A percentile compares a stretch with the other conserved stretches of the same genome.
Conservation (phyloP, 2,888 invertebrate genomes). For the Drosophila ustulata region DNA sequence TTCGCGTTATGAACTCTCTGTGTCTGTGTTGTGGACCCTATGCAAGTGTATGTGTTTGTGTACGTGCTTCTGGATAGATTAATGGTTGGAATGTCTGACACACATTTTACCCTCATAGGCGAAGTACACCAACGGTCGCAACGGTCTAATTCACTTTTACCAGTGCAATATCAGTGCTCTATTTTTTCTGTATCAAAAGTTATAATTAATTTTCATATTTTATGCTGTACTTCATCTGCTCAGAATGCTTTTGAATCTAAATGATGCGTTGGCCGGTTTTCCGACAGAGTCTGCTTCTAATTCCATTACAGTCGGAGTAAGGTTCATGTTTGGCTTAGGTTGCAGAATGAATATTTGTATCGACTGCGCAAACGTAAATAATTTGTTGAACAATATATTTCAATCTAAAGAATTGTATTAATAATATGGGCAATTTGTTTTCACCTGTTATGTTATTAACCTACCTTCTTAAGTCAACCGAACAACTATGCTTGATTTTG, state of each 20-base stretch:
- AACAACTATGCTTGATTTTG: too few species aligned
- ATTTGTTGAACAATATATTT: too few species aligned
- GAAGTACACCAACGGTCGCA: constrained; percentile 25
- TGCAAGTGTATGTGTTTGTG: constrained; percentile 3
- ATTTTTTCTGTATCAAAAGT: constrained; percentile 51
- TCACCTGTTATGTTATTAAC: too few species aligned
- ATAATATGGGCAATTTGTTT: too few species aligned
- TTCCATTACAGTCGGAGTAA: not conserved
- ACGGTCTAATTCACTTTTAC: constrained; percentile 44
- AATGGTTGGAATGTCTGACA: constrained; percentile 70
- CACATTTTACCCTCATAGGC: constrained; percentile 53
- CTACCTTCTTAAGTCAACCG: too few species aligned
- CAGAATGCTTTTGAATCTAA: constrained; percentile 14
- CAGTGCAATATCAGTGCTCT: constrained; percentile 32
- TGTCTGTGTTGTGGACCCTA: constrained; percentile 5
- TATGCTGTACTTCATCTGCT: constrained; percentile 41
- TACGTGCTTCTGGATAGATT: constrained; percentile 53
- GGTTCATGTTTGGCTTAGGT: not conserved
- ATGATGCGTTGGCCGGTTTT: too few species aligned
- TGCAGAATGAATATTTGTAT: not conserved
- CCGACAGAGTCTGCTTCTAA: too few species aligned
- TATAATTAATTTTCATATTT: constrained; percentile 80
- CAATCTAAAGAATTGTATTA: too few species aligned
- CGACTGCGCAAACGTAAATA: too few species aligned
- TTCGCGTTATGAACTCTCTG: constrained; percentile 76